phyloP scores from a whole-genome alignment of 2,113 vertebrate genomes.

The Catharus minimus region DNA sequence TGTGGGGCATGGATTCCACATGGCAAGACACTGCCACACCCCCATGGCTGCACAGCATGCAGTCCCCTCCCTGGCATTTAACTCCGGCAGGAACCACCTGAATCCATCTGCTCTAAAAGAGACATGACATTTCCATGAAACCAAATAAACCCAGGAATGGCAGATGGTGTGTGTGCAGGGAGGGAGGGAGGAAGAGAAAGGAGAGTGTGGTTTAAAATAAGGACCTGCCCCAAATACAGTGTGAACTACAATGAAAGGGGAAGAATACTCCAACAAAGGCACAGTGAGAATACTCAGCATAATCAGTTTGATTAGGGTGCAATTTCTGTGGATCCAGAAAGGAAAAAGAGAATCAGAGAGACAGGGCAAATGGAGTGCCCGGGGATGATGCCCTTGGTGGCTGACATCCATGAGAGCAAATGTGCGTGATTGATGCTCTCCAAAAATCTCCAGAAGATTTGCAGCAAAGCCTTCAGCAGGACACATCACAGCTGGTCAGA shows the following conservation, averaged over 20 bases:
- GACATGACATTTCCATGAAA: slow-evolving; percentile 27
- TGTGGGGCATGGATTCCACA: neutral
- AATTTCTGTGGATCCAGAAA: neutral
- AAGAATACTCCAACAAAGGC: neutral
- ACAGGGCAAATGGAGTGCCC: neutral
- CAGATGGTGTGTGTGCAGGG: slow-evolving; percentile 41
- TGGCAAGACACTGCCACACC: neutral
- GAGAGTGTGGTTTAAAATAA: neutral
- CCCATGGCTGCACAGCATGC: rapidly evolving
- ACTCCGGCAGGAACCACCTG: neutral
- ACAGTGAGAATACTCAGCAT: rapidly evolving
- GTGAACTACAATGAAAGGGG: neutral
- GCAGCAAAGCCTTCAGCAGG: neutral
- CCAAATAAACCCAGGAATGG: neutral
- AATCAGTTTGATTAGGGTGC: neutral
- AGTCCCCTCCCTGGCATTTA: neutral
- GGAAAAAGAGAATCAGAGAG: neutral
- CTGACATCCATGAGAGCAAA: neutral
- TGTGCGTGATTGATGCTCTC: rapidly evolving
- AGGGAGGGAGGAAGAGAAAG: neutral
- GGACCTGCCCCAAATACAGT: neutral
- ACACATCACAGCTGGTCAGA: neutral
- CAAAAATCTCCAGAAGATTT: neutral
- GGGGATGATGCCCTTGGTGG: rapidly evolving
- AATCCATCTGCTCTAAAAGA: neutral